A percentile compares a stretch with the other conserved stretches of the same genome.
These are phyloP conservation scores for Nibea coibor DNA, from an alignment of 2,113 vertebrate species.

Conservation along the genomic window DNA sequence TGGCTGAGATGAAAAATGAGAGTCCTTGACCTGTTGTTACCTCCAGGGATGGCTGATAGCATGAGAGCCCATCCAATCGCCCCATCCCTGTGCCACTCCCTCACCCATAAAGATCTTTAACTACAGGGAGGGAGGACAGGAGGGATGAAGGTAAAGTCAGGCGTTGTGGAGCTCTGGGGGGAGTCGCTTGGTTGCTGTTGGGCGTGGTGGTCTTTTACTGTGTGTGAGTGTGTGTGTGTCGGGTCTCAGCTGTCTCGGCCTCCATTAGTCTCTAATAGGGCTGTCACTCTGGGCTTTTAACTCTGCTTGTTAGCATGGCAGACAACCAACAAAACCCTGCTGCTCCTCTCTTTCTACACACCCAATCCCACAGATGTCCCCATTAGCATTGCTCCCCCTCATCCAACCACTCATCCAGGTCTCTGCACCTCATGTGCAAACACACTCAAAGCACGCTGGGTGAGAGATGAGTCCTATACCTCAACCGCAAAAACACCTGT, in stretches of 20 bases:
- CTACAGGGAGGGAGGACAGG: conserved; percentile 70
- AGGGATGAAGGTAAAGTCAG: conserved; percentile 64
- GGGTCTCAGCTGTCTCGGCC: conserved; percentile 79
- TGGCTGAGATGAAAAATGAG: conserved; percentile 83
- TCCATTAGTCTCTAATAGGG: conserved; percentile 84
- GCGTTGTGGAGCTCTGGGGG: conserved; percentile 39
- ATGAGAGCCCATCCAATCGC: conserved; percentile 62
- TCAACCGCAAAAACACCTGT: conserved; percentile 45
- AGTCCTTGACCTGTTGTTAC: conserved; percentile 83
- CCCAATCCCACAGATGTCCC: conserved; percentile 53
- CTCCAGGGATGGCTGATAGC: conserved; percentile 73
- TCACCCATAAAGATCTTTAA: conserved; percentile 81
- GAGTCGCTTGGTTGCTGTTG: conserved; percentile 52
- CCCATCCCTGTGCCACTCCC: conserved; percentile 61
- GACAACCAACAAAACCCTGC: conserved; percentile 55
- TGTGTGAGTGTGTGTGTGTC: conserved; percentile 28
- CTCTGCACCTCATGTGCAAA: conserved; percentile 27
- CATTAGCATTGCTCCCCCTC: conserved; percentile 48
- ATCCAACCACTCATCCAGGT: conserved; percentile 20
- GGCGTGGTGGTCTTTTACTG: conserved; percentile 68
- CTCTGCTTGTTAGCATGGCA: conserved; percentile 74
- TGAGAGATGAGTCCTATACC: conserved; percentile 22
- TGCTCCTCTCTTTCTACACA: conserved; percentile 44
- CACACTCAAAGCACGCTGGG: background rate
- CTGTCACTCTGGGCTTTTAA: conserved; percentile 82